These are phyloP conservation scores for Parapristionchus giblindavisi DNA, from an alignment of 2,888 invertebrate genomes.

Conservation along the genomic window DNA sequence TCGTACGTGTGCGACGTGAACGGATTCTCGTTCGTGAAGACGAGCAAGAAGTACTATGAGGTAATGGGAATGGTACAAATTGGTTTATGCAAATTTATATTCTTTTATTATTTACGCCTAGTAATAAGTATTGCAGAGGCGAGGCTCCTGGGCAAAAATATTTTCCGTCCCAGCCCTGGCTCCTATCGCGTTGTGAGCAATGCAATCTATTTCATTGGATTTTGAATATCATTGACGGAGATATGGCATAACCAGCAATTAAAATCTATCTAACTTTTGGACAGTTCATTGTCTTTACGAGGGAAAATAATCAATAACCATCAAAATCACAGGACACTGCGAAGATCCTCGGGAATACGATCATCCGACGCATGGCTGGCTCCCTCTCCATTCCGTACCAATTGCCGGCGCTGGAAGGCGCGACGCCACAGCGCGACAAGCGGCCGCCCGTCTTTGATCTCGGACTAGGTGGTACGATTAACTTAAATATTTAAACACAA, in stretches of 20 bases:
- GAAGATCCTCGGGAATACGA: constrained; percentile 97
- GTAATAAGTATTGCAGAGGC: too few relatives aligned
- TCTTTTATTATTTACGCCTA: too few relatives aligned
- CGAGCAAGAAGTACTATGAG: constrained; percentile 98
- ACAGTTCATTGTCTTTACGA: background rate
- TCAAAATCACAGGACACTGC: constrained; percentile 81
- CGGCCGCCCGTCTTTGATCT: constrained; percentile 50
- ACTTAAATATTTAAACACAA: background rate
- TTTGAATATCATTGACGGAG: too few relatives aligned
- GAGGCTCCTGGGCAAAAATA: too few relatives aligned
- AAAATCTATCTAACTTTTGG: background rate
- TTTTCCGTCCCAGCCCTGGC: too few relatives aligned
- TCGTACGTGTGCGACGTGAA: constrained; percentile 99
- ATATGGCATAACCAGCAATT: too few relatives aligned
- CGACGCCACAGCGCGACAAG: constrained; percentile 29
- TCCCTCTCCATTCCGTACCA: constrained; percentile 96
- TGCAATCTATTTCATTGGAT: too few relatives aligned
- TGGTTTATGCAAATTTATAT: too few relatives aligned
- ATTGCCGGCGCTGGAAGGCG: constrained; percentile 83
- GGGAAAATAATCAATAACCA: background rate
- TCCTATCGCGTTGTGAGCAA: too few relatives aligned
- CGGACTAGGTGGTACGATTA: constrained; percentile 48
- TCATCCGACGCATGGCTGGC: constrained; percentile 90
- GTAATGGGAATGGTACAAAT: constrained; percentile 36
- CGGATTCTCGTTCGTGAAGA: constrained; percentile 99